phyloP scores from a whole-genome alignment of 1,140 invertebrate genomes.

The Caligus rogercresseyi region DNA sequence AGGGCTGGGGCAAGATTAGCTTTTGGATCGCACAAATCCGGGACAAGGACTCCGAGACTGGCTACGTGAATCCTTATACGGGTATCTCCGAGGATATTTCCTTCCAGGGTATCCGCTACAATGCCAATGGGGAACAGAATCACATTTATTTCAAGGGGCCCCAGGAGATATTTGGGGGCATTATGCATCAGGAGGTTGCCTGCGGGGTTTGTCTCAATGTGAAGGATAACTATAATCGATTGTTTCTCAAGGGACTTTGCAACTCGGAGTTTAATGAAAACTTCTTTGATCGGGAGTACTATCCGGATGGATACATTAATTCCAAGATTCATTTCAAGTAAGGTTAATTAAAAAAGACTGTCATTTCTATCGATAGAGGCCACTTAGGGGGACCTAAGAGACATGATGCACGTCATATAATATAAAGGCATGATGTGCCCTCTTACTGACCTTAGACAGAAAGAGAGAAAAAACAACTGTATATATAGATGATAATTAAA shows the following conservation, averaged over 20 bases:
- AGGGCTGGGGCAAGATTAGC: background rate
- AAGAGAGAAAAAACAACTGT: no score
- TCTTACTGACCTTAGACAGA: no score
- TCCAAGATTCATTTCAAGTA: background rate
- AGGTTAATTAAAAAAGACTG: no score
- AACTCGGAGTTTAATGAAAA: background rate
- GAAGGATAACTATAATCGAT: background rate
- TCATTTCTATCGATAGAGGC: no score
- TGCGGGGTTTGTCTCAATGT: constrained; percentile 2
- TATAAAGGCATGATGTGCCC: no score
- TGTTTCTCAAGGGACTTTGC: background rate
- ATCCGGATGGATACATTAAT: background rate
- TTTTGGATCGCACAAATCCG: background rate
- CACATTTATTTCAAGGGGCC: background rate
- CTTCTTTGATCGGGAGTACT: constrained; percentile 1
- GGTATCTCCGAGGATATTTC: background rate
- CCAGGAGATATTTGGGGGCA: background rate
- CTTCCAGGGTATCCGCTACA: background rate
- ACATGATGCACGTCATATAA: no score
- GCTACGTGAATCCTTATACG: background rate
- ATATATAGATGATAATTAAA: no score
- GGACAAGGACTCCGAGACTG: background rate
- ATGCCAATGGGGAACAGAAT: background rate
- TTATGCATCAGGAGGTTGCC: background rate
- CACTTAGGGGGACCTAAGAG: no score